phyloP scores from a whole-genome alignment of 2,113 vertebrate species.

The Dipodomys ordii region DNA sequence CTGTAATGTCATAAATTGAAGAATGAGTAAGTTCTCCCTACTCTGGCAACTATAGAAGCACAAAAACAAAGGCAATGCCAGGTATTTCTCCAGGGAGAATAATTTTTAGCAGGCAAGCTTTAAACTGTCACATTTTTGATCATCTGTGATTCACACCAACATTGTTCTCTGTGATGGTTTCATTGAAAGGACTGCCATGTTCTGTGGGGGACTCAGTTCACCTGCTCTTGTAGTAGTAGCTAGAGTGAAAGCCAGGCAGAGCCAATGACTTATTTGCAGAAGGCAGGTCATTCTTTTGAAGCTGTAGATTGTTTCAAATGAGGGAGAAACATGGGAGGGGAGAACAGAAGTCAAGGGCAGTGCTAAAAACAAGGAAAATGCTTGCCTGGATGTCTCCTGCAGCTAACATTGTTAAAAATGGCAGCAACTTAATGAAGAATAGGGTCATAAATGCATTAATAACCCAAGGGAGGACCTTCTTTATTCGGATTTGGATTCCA shows the following conservation, averaged over 20 bases:
- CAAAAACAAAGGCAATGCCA: conserved; percentile 59
- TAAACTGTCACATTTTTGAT: conserved; percentile 63
- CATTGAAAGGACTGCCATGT: conserved; percentile 49
- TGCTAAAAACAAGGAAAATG: conserved; percentile 59
- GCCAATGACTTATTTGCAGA: conserved; percentile 60
- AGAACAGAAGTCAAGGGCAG: conserved; percentile 67
- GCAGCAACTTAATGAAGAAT: conserved; percentile 54
- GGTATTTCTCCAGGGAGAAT: conserved; percentile 66
- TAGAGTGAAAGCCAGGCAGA: conserved; percentile 55
- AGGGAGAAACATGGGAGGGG: conserved; percentile 61
- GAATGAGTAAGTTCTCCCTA: neutral
- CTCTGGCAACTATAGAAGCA: conserved; percentile 16
- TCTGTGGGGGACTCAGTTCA: conserved; percentile 1
- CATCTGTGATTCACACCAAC: conserved; percentile 70
- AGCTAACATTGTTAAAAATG: conserved; percentile 61
- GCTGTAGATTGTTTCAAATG: conserved; percentile 59
- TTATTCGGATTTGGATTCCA: conserved; percentile 32
- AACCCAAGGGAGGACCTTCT: conserved; percentile 11
- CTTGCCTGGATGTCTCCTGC: conserved; percentile 53
- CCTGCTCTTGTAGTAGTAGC: conserved; percentile 70
- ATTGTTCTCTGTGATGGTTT: conserved; percentile 49
- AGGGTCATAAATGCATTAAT: neutral
- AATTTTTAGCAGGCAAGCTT: conserved; percentile 68
- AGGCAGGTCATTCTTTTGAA: conserved; percentile 72
- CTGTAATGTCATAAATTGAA: conserved; percentile 63